These are phyloP conservation scores for Sycophila sp. DNA, from an alignment of 1,140 invertebrate species.

Conservation along the genomic window DNA sequence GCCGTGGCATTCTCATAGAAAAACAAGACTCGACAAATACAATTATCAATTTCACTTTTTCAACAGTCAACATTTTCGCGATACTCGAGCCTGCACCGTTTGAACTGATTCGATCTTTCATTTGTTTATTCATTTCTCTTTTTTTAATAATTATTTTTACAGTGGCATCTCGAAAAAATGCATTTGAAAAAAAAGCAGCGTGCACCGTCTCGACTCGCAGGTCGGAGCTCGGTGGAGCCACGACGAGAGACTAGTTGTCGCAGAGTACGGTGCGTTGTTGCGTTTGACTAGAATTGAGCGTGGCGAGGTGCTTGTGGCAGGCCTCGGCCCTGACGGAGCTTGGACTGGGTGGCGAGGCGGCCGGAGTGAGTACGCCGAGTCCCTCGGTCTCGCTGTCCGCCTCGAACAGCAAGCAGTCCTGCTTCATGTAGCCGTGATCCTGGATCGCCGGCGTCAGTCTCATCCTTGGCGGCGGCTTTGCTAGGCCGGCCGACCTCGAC, in stretches of 20 bases:
- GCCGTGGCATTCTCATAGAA: too few relatives aligned
- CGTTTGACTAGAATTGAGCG: constrained; percentile 40
- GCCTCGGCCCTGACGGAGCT: not conserved
- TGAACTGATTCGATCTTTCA: too few relatives aligned
- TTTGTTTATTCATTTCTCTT: too few relatives aligned
- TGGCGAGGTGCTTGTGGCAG: constrained; percentile 46
- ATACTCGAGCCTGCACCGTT: too few relatives aligned
- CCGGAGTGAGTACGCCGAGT: constrained; percentile 67
- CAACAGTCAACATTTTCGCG: too few relatives aligned
- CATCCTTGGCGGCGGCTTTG: constrained; percentile 45
- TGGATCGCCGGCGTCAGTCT: constrained; percentile 56
- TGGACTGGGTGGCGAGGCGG: constrained; percentile 59
- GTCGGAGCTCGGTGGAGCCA: not conserved
- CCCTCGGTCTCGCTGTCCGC: constrained; percentile 26
- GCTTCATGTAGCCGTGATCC: constrained; percentile 57
- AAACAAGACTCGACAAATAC: too few relatives aligned
- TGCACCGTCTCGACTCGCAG: constrained; percentile 1
- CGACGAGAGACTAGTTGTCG: constrained; percentile 7
- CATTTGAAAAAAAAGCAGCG: not conserved
- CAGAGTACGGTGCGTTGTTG: constrained; percentile 11
- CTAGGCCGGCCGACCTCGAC: constrained; percentile 18
- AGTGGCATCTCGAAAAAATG: constrained; percentile 1
- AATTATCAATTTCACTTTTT: too few relatives aligned
- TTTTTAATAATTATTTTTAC: constrained; percentile 19
- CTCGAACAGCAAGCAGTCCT: constrained; percentile 26